These are phyloP conservation scores for Mobula birostris DNA, from an alignment of 2,113 vertebrate genomes.

Conservation along the genomic window DNA sequence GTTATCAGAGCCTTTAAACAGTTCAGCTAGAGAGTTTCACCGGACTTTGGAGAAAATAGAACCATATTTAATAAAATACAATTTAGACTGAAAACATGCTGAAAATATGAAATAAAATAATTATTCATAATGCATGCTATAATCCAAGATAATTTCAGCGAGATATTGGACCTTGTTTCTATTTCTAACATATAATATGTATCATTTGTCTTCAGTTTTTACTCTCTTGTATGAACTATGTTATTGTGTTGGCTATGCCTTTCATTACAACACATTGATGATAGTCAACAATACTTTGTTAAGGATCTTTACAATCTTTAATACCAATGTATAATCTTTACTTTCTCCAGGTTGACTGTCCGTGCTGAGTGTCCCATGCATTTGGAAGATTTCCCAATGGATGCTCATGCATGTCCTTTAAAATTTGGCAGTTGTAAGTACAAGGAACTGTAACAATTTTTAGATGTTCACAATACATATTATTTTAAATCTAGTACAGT, in stretches of 20 bases:
- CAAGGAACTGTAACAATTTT: not conserved
- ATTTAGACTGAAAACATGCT: not conserved
- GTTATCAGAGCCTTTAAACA: not conserved
- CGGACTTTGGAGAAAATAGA: not conserved
- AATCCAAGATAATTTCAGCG: not conserved
- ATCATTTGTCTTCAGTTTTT: not conserved
- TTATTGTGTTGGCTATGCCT: not conserved
- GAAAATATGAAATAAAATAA: not conserved
- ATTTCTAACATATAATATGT: not conserved
- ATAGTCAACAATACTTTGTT: not conserved
- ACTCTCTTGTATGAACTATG: not conserved
- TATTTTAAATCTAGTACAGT: too few relatives aligned
- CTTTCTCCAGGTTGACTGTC: slow-evolving; percentile 59
- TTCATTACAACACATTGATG: not conserved
- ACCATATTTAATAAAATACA: not conserved
- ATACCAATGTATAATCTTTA: not conserved
- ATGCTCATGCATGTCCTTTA: slow-evolving; percentile 68
- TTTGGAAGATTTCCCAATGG: slow-evolving; percentile 72
- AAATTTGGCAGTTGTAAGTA: slow-evolving; percentile 74
- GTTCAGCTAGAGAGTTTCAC: not conserved
- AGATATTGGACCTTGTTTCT: not conserved
- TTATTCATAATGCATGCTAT: not conserved
- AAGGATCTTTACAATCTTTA: not conserved
- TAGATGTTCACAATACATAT: not conserved
- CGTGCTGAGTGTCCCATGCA: slow-evolving; percentile 72